phyloP scores from a whole-genome alignment of 2,888 invertebrate genomes.

The Callinectes sapidus region DNA sequence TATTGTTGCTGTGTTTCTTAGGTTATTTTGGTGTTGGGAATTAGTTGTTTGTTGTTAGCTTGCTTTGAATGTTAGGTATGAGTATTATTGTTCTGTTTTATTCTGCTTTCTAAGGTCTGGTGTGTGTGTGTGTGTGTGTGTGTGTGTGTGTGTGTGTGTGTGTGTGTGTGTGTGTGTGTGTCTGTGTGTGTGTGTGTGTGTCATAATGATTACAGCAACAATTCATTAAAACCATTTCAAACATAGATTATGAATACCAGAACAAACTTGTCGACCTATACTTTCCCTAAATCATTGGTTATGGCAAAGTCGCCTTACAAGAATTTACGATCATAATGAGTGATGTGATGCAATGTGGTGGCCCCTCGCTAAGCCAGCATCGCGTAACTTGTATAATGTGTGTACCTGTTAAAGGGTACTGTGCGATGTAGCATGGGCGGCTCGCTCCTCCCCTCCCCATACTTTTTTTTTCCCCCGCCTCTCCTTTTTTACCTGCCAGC shows the following conservation, averaged over 20 bases:
- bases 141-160: neutral
- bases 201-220: neutral
- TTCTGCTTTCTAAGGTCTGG: neutral
- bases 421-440: neutral
- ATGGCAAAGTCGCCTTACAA: too few species aligned
- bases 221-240: neutral
- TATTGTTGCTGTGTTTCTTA: neutral
- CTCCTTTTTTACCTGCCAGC: neutral
- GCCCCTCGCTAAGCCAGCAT: neutral
- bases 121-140: constrained; percentile 2
- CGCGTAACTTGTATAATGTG: neutral
- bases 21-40: neutral
- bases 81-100: neutral
- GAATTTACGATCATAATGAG: neutral
- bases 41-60: neutral
- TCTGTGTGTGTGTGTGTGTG: neutral
- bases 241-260: neutral
- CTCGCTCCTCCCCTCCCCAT: neutral
- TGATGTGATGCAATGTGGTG: neutral
- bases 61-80: neutral
- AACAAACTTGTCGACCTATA: too few species aligned
- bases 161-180: neutral
- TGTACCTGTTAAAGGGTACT: neutral
- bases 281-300: too few species aligned
- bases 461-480: neutral